phyloP scores from a whole-genome alignment of 1,140 invertebrate genomes.

The Heterodera schachtii region DNA sequence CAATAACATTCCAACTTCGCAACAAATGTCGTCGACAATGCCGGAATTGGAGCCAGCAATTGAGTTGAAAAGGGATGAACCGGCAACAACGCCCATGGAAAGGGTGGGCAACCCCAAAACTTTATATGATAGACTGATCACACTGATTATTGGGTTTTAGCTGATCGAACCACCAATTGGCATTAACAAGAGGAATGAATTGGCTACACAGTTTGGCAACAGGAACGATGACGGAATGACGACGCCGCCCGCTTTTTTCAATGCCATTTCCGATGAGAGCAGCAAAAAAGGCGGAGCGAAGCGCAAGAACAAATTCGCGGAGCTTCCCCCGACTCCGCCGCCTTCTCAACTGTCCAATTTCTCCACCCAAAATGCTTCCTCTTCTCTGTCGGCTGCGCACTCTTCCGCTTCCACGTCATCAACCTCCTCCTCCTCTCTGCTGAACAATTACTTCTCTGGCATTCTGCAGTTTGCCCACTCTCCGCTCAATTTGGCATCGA shows the following conservation, averaged over 20 bases:
- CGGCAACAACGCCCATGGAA: neutral
- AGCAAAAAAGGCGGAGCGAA: neutral
- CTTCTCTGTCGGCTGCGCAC: neutral
- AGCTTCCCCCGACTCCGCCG: neutral
- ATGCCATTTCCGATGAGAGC: neutral
- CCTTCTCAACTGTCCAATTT: neutral
- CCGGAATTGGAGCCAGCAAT: neutral
- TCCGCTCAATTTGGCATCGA: neutral
- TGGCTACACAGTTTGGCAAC: neutral
- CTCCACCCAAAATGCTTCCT: neutral
- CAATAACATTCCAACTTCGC: neutral
- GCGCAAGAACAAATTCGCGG: neutral
- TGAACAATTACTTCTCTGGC: slow-evolving; percentile 14
- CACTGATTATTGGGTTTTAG: neutral
- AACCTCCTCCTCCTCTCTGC: neutral
- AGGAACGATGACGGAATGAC: neutral
- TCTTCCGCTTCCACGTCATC: neutral
- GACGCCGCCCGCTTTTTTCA: neutral
- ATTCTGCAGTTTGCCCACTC: neutral
- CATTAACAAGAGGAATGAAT: slow-evolving; percentile 3
- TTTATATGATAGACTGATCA: no score
- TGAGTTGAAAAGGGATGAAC: neutral
- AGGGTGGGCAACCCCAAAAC: neutral
- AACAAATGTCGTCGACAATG: neutral
- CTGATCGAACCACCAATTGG: neutral